Evolutionary conservation across 2,113 vertebrate species (phyloP).

Genomic region (Anser cygnoides): DNA sequence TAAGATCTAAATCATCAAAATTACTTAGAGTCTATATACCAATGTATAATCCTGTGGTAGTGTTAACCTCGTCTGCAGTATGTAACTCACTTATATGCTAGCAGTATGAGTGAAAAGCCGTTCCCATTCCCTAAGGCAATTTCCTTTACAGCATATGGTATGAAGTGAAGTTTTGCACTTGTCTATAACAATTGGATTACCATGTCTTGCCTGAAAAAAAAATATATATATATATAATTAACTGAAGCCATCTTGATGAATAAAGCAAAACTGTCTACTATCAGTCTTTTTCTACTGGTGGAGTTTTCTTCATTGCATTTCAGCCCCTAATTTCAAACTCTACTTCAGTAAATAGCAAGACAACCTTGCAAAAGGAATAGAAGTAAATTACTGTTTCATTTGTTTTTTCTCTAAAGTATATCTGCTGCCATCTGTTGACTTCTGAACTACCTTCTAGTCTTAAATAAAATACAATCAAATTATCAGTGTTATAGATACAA

Average conservation of each 20-base stretch:
- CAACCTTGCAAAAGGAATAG: not conserved
- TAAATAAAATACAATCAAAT: slow-evolving; percentile 59
- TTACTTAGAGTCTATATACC: not conserved
- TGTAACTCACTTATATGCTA: not conserved
- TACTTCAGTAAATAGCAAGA: not conserved
- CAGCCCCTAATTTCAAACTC: not conserved
- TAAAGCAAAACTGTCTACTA: not conserved
- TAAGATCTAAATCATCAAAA: not conserved
- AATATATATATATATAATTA: not conserved
- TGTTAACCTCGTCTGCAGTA: not conserved
- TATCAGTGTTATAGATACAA: slow-evolving; percentile 39
- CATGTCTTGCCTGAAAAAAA: not conserved
- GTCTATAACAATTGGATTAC: not conserved
- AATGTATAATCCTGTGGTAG: fast-evolving
- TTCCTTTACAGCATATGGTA: not conserved
- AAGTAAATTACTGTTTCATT: not conserved
- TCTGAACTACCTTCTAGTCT: slow-evolving; percentile 38
- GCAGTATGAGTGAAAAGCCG: not conserved
- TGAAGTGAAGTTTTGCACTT: not conserved
- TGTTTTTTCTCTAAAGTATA: slow-evolving; percentile 32
- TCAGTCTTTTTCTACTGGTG: not conserved
- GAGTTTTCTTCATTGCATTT: not conserved
- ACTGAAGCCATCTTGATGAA: not conserved
- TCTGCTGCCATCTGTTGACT: slow-evolving; percentile 74
- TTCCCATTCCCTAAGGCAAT: not conserved